phyloP scores from a whole-genome alignment of 2,797 vertebrate genomes.

The Ceryle rudis region DNA sequence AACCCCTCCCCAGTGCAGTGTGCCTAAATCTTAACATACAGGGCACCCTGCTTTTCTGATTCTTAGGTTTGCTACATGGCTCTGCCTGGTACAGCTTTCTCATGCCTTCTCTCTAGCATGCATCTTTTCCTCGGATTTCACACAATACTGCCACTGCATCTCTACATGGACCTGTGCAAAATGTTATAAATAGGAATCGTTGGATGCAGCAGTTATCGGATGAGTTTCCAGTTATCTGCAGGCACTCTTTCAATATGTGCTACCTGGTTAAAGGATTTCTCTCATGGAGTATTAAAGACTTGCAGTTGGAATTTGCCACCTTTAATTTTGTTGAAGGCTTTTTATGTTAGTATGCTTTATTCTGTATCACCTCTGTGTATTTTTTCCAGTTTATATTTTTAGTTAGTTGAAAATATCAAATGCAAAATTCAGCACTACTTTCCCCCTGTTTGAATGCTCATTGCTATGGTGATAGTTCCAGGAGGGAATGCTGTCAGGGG shows the following conservation, averaged over 20 bases:
- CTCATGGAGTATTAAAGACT: not conserved
- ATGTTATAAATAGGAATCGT: not conserved
- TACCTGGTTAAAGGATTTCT: not conserved
- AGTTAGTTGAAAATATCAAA: constrained; percentile 43
- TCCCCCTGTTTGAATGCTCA: not conserved
- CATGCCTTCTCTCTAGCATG: not conserved
- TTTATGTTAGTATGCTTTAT: not conserved
- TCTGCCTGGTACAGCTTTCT: not conserved
- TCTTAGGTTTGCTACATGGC: not conserved
- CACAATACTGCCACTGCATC: not conserved
- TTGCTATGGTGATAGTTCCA: constrained; percentile 63
- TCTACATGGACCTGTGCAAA: not conserved
- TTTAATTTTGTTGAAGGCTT: not conserved
- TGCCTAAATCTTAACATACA: not conserved
- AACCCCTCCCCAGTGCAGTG: not conserved
- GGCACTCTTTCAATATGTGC: not conserved
- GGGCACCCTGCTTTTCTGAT: not conserved
- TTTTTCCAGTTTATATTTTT: constrained; percentile 45
- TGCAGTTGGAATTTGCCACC: not conserved
- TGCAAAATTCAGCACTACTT: constrained; percentile 16
- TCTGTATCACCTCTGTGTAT: not conserved
- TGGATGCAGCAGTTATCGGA: not conserved
- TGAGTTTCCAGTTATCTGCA: not conserved
- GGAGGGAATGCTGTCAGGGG: not conserved
- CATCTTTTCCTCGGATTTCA: not conserved